Evolutionary conservation across 2,888 invertebrate species (phyloP).

Genomic region (Amphipyra berbera): DNA sequence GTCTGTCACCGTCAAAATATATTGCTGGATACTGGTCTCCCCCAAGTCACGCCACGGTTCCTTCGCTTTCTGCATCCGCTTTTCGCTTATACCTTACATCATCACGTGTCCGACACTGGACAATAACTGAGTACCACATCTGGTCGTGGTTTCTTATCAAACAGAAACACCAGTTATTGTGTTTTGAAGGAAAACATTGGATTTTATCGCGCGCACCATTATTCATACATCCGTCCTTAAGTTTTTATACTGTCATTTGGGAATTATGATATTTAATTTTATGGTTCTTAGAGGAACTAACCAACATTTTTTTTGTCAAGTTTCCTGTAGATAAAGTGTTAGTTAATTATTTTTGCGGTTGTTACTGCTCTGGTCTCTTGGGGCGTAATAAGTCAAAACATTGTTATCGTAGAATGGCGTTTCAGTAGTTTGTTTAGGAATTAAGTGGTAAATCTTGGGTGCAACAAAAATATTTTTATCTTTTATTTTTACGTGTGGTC

Average conservation of each 20-base stretch:
- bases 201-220: slow-evolving; percentile 76
- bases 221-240: slow-evolving; percentile 81
- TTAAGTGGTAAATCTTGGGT: neutral
- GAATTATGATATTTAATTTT: slow-evolving; percentile 30
- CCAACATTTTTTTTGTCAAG: slow-evolving; percentile 24
- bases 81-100: slow-evolving; percentile 57
- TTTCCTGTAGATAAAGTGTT: slow-evolving; percentile 58
- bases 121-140: slow-evolving; percentile 76
- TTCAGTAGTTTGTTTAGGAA: slow-evolving; percentile 35
- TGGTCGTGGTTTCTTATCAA: slow-evolving; percentile 82
- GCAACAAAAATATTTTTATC: neutral
- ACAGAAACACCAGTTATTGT: slow-evolving; percentile 79
- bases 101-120: slow-evolving; percentile 43
- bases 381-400: slow-evolving; percentile 36
- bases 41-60: neutral
- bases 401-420: slow-evolving; percentile 13
- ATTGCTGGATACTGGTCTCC: no score
- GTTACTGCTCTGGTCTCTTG: slow-evolving; percentile 35
- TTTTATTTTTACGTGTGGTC: slow-evolving; percentile 11
- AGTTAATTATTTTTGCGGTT: slow-evolving; percentile 35
- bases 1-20: no score
- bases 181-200: slow-evolving; percentile 82
- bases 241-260: slow-evolving; percentile 59
- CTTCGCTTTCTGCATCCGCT: slow-evolving; percentile 4
- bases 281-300: slow-evolving; percentile 24